Evolutionary conservation across 2,113 vertebrate species (phyloP).

Genomic region (Platycercus adscitus): DNA sequence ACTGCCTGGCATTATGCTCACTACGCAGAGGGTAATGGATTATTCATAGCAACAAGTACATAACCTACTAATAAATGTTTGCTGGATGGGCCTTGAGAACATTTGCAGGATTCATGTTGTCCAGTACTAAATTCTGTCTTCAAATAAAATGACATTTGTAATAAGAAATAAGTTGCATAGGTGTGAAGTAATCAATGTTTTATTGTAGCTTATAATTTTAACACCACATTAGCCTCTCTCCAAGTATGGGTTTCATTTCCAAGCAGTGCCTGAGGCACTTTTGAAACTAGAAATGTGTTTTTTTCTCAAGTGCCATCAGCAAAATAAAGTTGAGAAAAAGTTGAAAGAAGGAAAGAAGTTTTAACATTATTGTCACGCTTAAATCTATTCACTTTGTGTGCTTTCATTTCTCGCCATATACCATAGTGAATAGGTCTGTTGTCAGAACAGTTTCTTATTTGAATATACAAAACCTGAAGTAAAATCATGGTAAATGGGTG

Average conservation of each 20-base stretch:
- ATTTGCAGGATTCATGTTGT: neutral
- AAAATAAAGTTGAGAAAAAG: neutral
- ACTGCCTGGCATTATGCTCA: neutral
- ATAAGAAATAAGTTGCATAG: neutral
- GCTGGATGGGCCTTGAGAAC: neutral
- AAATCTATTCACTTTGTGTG: neutral
- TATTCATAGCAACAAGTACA: constrained; percentile 8
- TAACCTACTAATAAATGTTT: constrained; percentile 9
- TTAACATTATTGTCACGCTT: neutral
- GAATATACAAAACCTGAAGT: neutral
- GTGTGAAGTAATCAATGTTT: neutral
- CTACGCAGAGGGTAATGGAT: neutral
- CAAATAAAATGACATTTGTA: constrained; percentile 18
- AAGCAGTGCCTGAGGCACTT: neutral
- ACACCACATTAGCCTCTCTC: neutral
- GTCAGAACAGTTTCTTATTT: neutral
- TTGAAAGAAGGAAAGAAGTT: neutral
- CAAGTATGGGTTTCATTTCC: neutral
- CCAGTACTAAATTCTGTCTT: neutral
- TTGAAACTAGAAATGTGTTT: neutral
- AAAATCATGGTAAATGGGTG: neutral
- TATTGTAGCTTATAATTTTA: neutral
- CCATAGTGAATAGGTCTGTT: neutral
- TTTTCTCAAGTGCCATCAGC: neutral
- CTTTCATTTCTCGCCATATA: neutral